Evolutionary conservation across 1,140 invertebrate species (phyloP).

Genomic region (Teleogryllus occipitalis): DNA sequence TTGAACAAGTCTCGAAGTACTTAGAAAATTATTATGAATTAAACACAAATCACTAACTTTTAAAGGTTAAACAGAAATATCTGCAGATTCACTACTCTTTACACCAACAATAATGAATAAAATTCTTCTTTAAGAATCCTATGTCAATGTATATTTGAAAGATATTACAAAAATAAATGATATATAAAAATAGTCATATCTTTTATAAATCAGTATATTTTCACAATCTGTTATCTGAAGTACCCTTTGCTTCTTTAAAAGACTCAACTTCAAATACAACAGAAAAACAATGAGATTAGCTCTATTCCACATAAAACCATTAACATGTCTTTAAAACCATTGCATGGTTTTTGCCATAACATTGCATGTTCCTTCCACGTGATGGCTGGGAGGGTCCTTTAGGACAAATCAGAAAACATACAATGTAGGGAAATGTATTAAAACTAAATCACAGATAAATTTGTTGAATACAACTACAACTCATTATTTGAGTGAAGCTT

Average conservation of each 20-base stretch:
- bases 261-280: not conserved
- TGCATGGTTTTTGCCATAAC: not conserved
- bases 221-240: not conserved
- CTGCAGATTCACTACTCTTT: not conserved
- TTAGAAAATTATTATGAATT: no score
- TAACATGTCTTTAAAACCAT: not conserved
- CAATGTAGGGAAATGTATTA: not conserved
- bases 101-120: not conserved
- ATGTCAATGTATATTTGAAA: not conserved
- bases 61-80: not conserved
- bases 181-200: not conserved
- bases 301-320: not conserved
- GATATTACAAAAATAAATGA: not conserved
- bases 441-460: slow-evolving; percentile 2
- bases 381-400: no score
- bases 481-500: not conserved
- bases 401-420: not conserved
- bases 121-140: not conserved
- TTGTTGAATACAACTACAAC: not conserved
- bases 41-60: no score
- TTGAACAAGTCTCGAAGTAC: no score
- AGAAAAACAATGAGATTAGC: not conserved
- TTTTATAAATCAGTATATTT: not conserved
- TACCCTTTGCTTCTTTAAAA: not conserved
- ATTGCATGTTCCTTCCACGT: not conserved